A percentile compares a stretch with the other conserved stretches of the same genome.
Conservation (phyloP, 2,113 vertebrate genomes). For the Butorides virescens region DNA sequence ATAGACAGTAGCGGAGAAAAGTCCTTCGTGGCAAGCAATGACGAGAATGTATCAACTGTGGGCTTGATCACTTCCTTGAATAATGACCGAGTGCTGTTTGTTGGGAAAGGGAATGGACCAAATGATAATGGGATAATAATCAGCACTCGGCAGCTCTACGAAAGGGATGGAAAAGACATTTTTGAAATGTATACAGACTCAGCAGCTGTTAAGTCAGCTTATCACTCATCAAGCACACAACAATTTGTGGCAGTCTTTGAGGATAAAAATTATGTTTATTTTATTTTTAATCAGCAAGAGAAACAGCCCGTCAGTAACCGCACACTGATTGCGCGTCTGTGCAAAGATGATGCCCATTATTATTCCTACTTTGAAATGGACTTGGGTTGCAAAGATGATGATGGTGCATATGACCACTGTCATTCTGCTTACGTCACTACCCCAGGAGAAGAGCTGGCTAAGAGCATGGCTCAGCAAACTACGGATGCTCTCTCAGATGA, state of each 20-base stretch:
- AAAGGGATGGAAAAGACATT: constrained; percentile 76
- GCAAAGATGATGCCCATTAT: constrained; percentile 84
- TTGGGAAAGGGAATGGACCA: constrained; percentile 90
- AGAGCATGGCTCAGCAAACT: constrained; percentile 49
- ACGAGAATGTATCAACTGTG: constrained; percentile 86
- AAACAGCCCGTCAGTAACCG: constrained; percentile 80
- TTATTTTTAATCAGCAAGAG: constrained; percentile 89
- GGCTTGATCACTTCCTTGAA: constrained; percentile 83
- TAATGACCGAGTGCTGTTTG: constrained; percentile 78
- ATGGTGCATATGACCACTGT: constrained; percentile 77
- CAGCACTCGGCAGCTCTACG: constrained; percentile 88
- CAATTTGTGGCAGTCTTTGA: constrained; percentile 85
- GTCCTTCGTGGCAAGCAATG: constrained; percentile 92
- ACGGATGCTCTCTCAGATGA: constrained; percentile 43
- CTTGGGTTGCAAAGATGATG: constrained; percentile 79
- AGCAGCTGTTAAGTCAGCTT: constrained; percentile 82
- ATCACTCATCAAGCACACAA: constrained; percentile 77
- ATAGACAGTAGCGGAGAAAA: constrained; percentile 90
- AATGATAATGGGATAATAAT: constrained; percentile 93
- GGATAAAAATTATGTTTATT: constrained; percentile 83
- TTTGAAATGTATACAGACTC: constrained; percentile 92
- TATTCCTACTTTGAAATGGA: constrained; percentile 97
- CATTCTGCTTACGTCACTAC: constrained; percentile 81
- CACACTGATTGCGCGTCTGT: constrained; percentile 88
- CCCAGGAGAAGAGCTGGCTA: constrained; percentile 72